Evolutionary conservation across 35 echinoderm and acorn worm species (phyloP), one percentile per base, ranked within the genome.

Genomic region (Acanthaster planci): DNA sequence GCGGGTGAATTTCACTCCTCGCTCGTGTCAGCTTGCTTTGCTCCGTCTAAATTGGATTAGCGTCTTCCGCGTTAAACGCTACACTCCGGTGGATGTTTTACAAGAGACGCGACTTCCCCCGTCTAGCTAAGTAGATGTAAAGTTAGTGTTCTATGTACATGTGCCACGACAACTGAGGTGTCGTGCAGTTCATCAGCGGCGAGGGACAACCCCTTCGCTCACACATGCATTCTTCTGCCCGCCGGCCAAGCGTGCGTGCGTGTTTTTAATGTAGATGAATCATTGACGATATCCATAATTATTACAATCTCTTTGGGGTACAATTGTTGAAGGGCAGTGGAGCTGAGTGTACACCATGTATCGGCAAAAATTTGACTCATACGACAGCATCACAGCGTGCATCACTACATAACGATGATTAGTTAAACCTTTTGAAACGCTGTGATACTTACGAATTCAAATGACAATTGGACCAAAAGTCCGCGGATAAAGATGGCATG

Each of bases 21-120:
- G 14, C 21, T 72, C 8, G 10, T 1, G 64, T n/a, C 64, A 31
- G 22, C 26, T 72, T 26, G 34, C 64, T 72, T 12, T 14, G 14
- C 29, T n/a, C n/a, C n/a, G 64, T 7, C 64, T 23, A 72, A 72
- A 72, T 72, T 72, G 23, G 64, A 72, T 72, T 72, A 72, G 34
- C 34, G 30, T 72, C 64, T 10, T 1, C 64, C 19, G 64, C 10
- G 64, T 72, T 72, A 72, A 72, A 72, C 23, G 14, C n/a, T 31
- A 26, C 0, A 72, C 64, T 26, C 64, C 7, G 26, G 19, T 26
- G 34, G 64, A 30, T 72, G 64, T 72, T 72, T 72, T 72, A 72
- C 26, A 30, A 72, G 64, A 19, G 30, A 72, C 34, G 14, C 30
- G 30, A 29, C 10, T 21, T 26, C 64, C 64, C 60, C 19, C 64